Conservation (phyloP, 2,888 invertebrate genomes). For the Heteropelma amictum region DNA sequence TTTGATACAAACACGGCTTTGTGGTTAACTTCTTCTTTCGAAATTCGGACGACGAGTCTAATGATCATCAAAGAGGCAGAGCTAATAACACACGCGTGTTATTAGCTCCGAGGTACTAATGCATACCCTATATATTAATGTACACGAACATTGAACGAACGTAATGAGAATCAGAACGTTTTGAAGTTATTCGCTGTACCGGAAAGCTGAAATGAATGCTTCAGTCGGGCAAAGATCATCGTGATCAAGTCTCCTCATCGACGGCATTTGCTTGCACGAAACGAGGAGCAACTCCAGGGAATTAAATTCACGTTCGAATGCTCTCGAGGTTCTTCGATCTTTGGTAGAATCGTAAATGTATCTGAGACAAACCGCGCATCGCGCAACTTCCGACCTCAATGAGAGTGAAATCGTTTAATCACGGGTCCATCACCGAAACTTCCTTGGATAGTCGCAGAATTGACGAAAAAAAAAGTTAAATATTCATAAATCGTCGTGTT, state of each 20-base stretch:
- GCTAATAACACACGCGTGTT: neutral
- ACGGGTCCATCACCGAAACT: too few relatives aligned
- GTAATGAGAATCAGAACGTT: constrained; percentile 52
- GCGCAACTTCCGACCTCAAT: neutral
- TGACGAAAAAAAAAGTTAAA: too few relatives aligned
- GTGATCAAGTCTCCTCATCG: constrained; percentile 52
- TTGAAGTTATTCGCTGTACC: constrained; percentile 62
- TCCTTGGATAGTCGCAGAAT: too few relatives aligned
- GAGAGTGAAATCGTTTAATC: constrained; percentile 1
- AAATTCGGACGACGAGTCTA: too few relatives aligned
- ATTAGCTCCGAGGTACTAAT: constrained; percentile 2
- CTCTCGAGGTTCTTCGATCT: neutral
- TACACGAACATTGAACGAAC: neutral
- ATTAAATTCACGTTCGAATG: constrained; percentile 1
- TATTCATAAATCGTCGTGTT: too few relatives aligned
- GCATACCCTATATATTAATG: neutral
- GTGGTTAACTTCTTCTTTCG: too few relatives aligned
- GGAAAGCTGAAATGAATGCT: constrained; percentile 61
- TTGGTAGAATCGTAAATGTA: neutral
- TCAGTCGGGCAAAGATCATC: constrained; percentile 19
- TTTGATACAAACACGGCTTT: too few relatives aligned
- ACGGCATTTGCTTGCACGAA: constrained; percentile 20
- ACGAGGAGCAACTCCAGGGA: constrained; percentile 40
- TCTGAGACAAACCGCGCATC: too few relatives aligned
- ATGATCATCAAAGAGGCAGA: too few relatives aligned